Base-by-base conservation (phyloP, 2,797 vertebrate genomes). In the Pteropus rufus region DNA sequence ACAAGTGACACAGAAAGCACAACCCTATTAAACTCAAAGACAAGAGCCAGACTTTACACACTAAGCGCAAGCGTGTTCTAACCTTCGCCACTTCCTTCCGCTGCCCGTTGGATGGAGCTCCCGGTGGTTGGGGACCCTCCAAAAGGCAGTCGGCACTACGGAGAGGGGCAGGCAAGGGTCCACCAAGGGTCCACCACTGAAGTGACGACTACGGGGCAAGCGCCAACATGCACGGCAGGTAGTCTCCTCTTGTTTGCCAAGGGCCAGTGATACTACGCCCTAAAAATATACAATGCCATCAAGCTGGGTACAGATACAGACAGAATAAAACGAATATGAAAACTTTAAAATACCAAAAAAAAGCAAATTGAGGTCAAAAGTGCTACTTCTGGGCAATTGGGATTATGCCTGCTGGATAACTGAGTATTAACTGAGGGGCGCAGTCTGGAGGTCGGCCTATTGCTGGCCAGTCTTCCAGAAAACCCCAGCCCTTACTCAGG, bases 291-390 rank as follows among this genome's bases (percentile, higher is more conserved):
- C 76, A 76, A 89, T 34, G 39, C 84, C 44, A 69, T 39, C 84
- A 92, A 84, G 18, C 70, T 89, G 80, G 54, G 69, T 21, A 91
- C 0, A 89, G 73, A 94, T 6, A 83, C 15, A 85, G 69, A 49
- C 24, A 52, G 65, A 64, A 67, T 15, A 19, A 75, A 60, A 94
- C 75, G 0, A 91, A n/a, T 14, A 75, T 26, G 44, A 79, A 79
- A 58, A 72, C 36, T 64, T 56, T 10, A 23, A 52, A 31, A 70
- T 79, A 80, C 39, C 15, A 23, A 90, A 62, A 34, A 34, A 34
- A 73, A 44, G 36, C 56, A 70, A 83, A 96, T 41, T 26, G 44
- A 91, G 82, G 81, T 88, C 83, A 89, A 84, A 89, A 82, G 69
- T 18, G 73, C 64, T 46, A 39, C 85, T 96, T 73, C 65, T 69